These are phyloP conservation scores for Cladorhizidae sp. DNA, from an alignment of 37 sponge, comb jelly and placozoan genomes.

Conservation along the genomic window DNA sequence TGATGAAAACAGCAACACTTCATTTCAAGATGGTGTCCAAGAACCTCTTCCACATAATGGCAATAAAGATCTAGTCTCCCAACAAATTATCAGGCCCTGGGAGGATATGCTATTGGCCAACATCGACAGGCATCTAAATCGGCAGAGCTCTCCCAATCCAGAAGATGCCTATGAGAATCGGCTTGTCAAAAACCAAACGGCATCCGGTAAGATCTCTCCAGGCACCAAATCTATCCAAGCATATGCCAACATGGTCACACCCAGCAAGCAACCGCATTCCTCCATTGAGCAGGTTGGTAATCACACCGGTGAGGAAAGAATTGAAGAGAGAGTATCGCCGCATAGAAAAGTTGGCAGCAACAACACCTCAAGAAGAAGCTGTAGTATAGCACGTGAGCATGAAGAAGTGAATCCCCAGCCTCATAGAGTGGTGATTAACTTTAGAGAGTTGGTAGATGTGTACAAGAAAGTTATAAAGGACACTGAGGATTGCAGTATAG, in stretches of 20 bases:
- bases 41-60: neutral
- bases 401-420: neutral
- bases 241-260: neutral
- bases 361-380: neutral
- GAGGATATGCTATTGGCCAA: too few relatives aligned
- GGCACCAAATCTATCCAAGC: neutral
- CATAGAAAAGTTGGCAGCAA: neutral
- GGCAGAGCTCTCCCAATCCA: neutral
- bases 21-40: too few relatives aligned
- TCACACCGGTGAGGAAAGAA: neutral
- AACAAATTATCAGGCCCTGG: too few relatives aligned
- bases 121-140: too few relatives aligned
- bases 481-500: conserved; percentile 40
- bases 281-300: neutral
- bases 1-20: too few relatives aligned
- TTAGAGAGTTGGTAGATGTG: conserved; percentile 17
- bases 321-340: neutral
- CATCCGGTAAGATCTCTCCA: neutral
- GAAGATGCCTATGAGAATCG: conserved; percentile 10
- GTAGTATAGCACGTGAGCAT: neutral
- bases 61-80: neutral
- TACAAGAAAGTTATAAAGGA: conserved; percentile 26
- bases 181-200: neutral
- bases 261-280: neutral
- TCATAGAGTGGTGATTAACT: conserved; percentile 24